These are phyloP conservation scores for Agrotis segetum DNA, from an alignment of 2,888 invertebrate genomes.

Conservation along the genomic window DNA sequence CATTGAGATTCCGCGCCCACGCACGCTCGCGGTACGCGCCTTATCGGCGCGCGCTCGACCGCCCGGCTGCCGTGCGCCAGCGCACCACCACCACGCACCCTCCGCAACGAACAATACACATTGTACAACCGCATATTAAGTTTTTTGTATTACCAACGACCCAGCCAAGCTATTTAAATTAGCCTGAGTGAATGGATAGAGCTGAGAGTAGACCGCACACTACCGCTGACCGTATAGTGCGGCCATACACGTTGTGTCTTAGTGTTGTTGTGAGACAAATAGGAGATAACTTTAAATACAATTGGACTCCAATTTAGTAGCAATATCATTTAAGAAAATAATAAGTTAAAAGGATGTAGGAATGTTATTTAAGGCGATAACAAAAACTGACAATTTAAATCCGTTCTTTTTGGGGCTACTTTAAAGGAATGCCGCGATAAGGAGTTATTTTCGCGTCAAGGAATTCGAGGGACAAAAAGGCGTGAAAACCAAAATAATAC, in stretches of 20 bases:
- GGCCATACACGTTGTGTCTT: background rate
- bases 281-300: constrained; percentile 32
- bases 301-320: constrained; percentile 67
- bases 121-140: constrained; percentile 74
- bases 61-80: constrained; percentile 70
- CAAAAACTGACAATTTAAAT: constrained; percentile 82
- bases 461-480: constrained; percentile 89
- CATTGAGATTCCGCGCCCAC: constrained; percentile 89
- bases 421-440: constrained; percentile 90
- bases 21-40: constrained; percentile 76
- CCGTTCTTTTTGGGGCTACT: constrained; percentile 86
- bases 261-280: background rate
- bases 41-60: constrained; percentile 72
- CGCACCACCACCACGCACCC: constrained; percentile 57
- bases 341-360: constrained; percentile 77
- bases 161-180: constrained; percentile 80
- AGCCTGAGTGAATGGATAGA: constrained; percentile 71
- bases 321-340: constrained; percentile 78
- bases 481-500: constrained; percentile 91
- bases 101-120: constrained; percentile 77
- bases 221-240: background rate
- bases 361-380: constrained; percentile 84
- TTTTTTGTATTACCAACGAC: constrained; percentile 77
- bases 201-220: constrained; percentile 62
- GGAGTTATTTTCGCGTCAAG: constrained; percentile 90